Evolutionary conservation across 2,797 vertebrate genomes (phyloP).

Genomic region (Sebastes paucispinis): DNA sequence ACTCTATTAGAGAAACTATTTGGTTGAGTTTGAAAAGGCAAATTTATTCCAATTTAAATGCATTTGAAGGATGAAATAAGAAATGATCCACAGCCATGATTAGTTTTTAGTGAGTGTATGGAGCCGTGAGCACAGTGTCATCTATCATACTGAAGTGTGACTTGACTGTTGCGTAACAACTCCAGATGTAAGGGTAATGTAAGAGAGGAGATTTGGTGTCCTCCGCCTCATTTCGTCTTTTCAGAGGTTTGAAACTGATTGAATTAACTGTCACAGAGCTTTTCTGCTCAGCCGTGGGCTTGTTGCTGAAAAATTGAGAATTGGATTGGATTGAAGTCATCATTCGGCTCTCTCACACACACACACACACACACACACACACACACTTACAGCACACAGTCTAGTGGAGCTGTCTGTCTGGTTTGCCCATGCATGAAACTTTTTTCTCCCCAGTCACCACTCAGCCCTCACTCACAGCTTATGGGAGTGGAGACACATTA

Average conservation of each 20-base stretch:
- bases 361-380: constrained; percentile 1
- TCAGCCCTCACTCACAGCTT: constrained; percentile 14
- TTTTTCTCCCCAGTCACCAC: background rate
- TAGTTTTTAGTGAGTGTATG: background rate
- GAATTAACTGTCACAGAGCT: constrained; percentile 37
- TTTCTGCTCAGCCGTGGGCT: constrained; percentile 22
- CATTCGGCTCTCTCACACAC: background rate
- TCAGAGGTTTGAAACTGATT: constrained; percentile 27
- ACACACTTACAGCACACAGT: background rate
- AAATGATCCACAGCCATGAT: background rate
- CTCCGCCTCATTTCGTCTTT: background rate
- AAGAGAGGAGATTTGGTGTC: background rate
- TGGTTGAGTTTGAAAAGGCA: background rate
- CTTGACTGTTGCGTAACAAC: background rate
- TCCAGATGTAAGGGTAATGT: background rate
- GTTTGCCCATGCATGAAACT: constrained; percentile 42
- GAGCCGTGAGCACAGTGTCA: background rate
- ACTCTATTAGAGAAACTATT: background rate
- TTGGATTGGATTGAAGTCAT: constrained; percentile 18
- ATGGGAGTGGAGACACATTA: constrained; percentile 1
- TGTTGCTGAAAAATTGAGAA: constrained; percentile 19
- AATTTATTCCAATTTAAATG: background rate
- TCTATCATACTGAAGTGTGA: background rate
- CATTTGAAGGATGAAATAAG: background rate
- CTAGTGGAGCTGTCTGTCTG: constrained; percentile 22